A percentile compares a stretch with the other conserved stretches of the same genome.
Evolutionary conservation across 2,888 invertebrate species (phyloP).

Genomic region (Ischnura elegans): DNA sequence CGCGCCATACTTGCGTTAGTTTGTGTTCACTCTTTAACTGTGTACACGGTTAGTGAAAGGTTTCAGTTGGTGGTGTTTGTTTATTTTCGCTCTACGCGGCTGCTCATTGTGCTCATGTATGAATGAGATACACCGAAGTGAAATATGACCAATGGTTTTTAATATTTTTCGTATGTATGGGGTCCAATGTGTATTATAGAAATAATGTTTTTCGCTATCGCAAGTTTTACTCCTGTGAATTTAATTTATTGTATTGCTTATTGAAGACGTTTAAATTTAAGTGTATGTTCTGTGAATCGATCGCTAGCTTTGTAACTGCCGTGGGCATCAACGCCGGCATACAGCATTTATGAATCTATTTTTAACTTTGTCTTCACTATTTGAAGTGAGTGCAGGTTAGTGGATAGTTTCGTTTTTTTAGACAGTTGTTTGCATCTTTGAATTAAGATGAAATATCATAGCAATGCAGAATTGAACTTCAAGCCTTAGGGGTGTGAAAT

Average conservation of each 20-base stretch:
- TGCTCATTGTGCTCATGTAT: background rate
- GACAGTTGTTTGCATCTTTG: background rate
- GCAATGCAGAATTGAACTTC: background rate
- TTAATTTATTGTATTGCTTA: background rate
- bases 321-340: background rate
- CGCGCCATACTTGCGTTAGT: conserved; percentile 46
- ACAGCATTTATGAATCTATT: background rate
- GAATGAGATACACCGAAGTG: background rate
- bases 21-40: background rate
- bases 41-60: background rate
- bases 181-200: background rate
- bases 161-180: background rate
- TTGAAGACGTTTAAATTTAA: background rate
- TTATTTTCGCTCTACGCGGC: background rate
- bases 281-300: background rate
- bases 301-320: background rate
- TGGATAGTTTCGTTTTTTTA: background rate
- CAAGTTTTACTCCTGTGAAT: background rate
- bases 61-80: background rate
- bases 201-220: background rate
- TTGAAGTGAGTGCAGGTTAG: background rate
- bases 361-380: conserved; percentile 2
- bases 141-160: background rate
- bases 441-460: background rate
- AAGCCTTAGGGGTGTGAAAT: too few relatives aligned